These are phyloP conservation scores for Netelia melanura DNA, from an alignment of 2,888 invertebrate species.

Conservation along the genomic window DNA sequence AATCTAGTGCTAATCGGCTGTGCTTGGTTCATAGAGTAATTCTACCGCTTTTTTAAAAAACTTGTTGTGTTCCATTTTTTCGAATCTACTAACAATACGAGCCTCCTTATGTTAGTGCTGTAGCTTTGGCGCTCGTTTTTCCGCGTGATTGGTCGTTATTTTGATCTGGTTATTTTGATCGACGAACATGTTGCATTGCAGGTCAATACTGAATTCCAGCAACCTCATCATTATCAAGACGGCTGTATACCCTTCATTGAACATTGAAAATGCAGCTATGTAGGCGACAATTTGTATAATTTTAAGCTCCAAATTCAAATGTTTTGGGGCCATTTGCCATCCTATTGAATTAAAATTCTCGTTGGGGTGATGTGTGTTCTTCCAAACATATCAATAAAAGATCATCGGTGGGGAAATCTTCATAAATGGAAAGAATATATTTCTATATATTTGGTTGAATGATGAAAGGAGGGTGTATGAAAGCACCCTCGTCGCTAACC, in stretches of 20 bases:
- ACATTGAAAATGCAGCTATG: background rate
- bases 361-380: background rate
- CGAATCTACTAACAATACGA: slow-evolving; percentile 11
- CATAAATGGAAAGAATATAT: background rate
- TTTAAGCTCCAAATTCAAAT: background rate
- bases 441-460: background rate
- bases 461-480: background rate
- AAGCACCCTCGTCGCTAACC: too few species aligned
- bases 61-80: background rate
- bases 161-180: background rate
- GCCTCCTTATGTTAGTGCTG: background rate
- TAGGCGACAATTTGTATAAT: slow-evolving; percentile 4
- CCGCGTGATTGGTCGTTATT: slow-evolving; percentile 12
- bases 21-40: background rate
- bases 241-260: slow-evolving; percentile 29
- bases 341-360: background rate
- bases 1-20: slow-evolving; percentile 1
- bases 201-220: slow-evolving; percentile 25
- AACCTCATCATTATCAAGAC: slow-evolving; percentile 36
- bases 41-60: slow-evolving; percentile 4
- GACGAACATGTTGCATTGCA: slow-evolving; percentile 26
- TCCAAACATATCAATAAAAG: slow-evolving; percentile 1
- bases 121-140: background rate
- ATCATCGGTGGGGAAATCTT: slow-evolving; percentile 1
- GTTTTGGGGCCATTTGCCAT: slow-evolving; percentile 3